Conservation (phyloP, 2,888 invertebrate species). For the Leptopilina myrica region DNA sequence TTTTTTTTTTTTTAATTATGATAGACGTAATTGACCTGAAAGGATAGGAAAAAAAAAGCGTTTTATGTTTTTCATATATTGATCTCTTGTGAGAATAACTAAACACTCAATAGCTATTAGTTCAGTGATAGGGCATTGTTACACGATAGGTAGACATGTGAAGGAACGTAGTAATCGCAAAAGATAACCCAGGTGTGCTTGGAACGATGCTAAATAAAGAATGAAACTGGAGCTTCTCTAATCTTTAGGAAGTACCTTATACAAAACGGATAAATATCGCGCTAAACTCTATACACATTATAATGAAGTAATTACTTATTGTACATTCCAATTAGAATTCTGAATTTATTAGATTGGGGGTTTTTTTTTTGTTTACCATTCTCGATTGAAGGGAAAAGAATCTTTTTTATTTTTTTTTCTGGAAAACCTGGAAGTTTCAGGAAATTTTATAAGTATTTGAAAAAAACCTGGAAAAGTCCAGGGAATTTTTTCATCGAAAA, state of each 20-base stretch:
- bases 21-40: neutral
- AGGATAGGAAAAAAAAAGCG: neutral
- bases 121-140: neutral
- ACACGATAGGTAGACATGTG: neutral
- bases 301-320: neutral
- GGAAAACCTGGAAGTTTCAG: no score
- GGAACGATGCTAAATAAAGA: conserved; percentile 45
- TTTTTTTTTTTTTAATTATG: neutral
- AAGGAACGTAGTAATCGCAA: conserved; percentile 12
- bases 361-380: no score
- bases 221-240: conserved; percentile 37
- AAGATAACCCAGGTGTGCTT: conserved; percentile 16
- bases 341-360: no score
- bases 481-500: no score
- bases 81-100: neutral
- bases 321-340: neutral
- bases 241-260: conserved; percentile 10
- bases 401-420: no score
- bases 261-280: conserved; percentile 2
- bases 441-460: no score
- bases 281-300: neutral
- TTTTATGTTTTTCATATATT: conserved; percentile 18
- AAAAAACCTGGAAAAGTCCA: no score
- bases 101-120: conserved; percentile 1
- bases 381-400: no score